Conservation (phyloP, 1,140 invertebrate species). For the Drosophila nannoptera region DNA sequence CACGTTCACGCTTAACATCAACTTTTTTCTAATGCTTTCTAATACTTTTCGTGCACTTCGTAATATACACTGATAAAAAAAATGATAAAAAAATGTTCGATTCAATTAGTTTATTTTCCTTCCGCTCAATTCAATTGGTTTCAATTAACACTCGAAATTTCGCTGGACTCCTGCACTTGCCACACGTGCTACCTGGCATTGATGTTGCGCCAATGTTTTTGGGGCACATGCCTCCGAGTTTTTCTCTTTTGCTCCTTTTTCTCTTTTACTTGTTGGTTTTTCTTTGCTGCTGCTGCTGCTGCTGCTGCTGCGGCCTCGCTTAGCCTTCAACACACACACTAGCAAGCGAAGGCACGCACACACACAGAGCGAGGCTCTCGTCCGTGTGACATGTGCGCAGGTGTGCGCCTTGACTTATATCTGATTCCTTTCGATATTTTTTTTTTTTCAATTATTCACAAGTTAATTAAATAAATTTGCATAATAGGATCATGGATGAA, state of each 20-base stretch:
- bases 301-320: slow-evolving; percentile 24
- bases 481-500: slow-evolving; percentile 18
- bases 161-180: slow-evolving; percentile 23
- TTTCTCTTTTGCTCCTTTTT: slow-evolving; percentile 10
- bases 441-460: slow-evolving; percentile 47
- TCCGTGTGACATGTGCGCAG: slow-evolving; percentile 63
- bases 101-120: not conserved
- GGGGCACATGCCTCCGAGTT: slow-evolving; percentile 29
- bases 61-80: no score
- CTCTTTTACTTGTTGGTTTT: slow-evolving; percentile 71
- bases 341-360: slow-evolving; percentile 3
- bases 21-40: not conserved
- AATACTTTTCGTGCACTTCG: not conserved
- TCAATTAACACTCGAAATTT: slow-evolving; percentile 8
- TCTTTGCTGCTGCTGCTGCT: slow-evolving; percentile 33
- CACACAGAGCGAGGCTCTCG: slow-evolving; percentile 34
- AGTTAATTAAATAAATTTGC: slow-evolving; percentile 47
- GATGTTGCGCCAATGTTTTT: slow-evolving; percentile 13
- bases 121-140: not conserved
- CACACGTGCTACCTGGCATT: slow-evolving; percentile 45
- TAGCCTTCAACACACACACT: slow-evolving; percentile 72
- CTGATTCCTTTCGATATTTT: slow-evolving; percentile 25
- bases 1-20: not conserved
- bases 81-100: no score
- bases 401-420: slow-evolving; percentile 63